Conservation (phyloP, 1,140 invertebrate genomes). For the Latrodectus geometricus region DNA sequence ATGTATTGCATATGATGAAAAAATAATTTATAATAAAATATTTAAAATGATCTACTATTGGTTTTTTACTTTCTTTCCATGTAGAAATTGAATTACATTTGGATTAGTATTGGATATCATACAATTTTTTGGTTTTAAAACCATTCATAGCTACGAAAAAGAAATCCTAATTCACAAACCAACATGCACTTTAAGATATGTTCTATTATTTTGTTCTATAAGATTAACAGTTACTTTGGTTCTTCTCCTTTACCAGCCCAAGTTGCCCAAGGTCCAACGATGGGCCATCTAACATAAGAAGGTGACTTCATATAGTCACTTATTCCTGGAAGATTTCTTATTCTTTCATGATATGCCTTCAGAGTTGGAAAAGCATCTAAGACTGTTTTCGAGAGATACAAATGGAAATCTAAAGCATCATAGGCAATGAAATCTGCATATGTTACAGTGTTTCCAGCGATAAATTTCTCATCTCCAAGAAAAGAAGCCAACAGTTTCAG, state of each 20-base stretch:
- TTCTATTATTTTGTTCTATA: no score
- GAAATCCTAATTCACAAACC: no score
- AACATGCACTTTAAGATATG: no score
- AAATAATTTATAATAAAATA: no score
- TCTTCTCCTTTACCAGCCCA: conserved; percentile 65
- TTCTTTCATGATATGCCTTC: conserved; percentile 68
- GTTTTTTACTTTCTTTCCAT: no score
- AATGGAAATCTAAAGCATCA: conserved; percentile 71
- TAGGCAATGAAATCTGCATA: conserved; percentile 73
- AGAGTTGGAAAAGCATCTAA: conserved; percentile 69
- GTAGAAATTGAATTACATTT: no score
- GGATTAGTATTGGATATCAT: no score
- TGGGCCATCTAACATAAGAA: conserved; percentile 65
- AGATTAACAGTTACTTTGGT: not conserved
- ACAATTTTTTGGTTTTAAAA: no score
- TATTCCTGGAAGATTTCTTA: conserved; percentile 68
- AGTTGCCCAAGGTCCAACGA: conserved; percentile 68
- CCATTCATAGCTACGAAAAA: no score
- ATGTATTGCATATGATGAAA: no score
- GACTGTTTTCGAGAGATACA: conserved; percentile 67
- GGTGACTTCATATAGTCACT: conserved; percentile 68
- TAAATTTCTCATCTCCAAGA: conserved; percentile 69
- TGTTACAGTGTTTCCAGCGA: conserved; percentile 71
- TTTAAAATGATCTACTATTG: no score
- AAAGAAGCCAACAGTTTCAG: conserved; percentile 69